Base-by-base conservation (phyloP, 2,888 invertebrate species). In the Nephrotoma appendiculata region DNA sequence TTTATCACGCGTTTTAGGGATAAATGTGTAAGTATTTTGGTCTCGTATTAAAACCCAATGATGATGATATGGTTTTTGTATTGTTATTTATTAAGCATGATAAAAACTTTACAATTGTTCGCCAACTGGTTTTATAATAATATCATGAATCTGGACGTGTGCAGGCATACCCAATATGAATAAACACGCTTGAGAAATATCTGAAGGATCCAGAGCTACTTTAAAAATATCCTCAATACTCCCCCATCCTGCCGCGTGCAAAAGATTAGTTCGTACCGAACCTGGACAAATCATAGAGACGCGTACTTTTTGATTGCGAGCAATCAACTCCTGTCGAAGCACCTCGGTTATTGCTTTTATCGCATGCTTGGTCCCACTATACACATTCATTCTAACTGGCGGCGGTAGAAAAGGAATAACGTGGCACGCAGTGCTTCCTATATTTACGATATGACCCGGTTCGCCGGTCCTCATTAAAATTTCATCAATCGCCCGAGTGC, bases 371-470 rank as follows among this genome's bases (percentile, higher is more conserved):
- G 90, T 89, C 6, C 90, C 89, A 43, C 90, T 90, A 89, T 90
- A 90, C 42, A 90, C 87, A 88, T 90, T 90, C 3, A 48, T 12
- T 0, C 1, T 43, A 19, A 5, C 12, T 6, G 5, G 12, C 42
- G 41, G 42, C 2, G n/a, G 42, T 11, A 43, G 41, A 71, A n/a
- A 6, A 41, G 89, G 88, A 57, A 89, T 88, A 9, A 87, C 86
- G n/a, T 89, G 89, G 0, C 91, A 91, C 44, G 89, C 88, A 85
- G 90, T 88, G 88, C 91, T 93, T 85, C 92, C 92, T 1, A 93
- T 89, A 42, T 92, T 90, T 42, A 93, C 89, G 57, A 93, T 91
- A 87, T 92, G 91, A 0, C 93, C 93, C 52, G 90, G 89, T 7
- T 91, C 88, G 5, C 89, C 88, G 7, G 90, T 89, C 15, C 89